These are phyloP conservation scores for Sebastes schlegelii DNA, from an alignment of 2,113 vertebrate genomes.

Conservation along the genomic window DNA sequence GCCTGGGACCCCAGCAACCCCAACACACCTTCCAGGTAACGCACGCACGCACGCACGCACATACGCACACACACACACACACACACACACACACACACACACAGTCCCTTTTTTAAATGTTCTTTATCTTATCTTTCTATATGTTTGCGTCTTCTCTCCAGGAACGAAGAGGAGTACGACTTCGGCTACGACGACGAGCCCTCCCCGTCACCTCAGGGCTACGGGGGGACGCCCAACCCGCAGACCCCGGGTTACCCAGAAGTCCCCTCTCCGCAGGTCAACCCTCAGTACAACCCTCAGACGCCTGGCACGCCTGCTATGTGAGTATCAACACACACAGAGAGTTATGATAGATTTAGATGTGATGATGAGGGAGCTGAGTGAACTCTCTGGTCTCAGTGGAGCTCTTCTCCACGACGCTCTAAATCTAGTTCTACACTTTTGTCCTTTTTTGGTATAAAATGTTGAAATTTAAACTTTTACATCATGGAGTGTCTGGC, in stretches of 20 bases:
- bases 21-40: constrained; percentile 93
- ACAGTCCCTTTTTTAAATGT: not conserved
- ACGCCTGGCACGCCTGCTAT: constrained; percentile 94
- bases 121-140: not conserved
- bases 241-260: constrained; percentile 96
- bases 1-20: constrained; percentile 97
- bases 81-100: not conserved
- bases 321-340: constrained; percentile 81
- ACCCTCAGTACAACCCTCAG: constrained; percentile 95
- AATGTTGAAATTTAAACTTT: not conserved
- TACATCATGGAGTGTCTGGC: no score
- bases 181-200: constrained; percentile 94
- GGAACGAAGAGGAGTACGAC: constrained; percentile 94
- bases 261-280: constrained; percentile 94
- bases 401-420: not conserved
- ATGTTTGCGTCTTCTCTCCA: constrained; percentile 43
- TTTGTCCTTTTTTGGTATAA: not conserved
- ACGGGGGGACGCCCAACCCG: constrained; percentile 93
- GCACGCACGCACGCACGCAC: not conserved
- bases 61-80: not conserved
- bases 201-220: constrained; percentile 94
- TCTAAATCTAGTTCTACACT: not conserved
- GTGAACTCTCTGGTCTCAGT: not conserved
- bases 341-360: no score
- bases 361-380: no score